Evolutionary conservation across 2,888 invertebrate species (phyloP).

Genomic region (Eulithis prunata): DNA sequence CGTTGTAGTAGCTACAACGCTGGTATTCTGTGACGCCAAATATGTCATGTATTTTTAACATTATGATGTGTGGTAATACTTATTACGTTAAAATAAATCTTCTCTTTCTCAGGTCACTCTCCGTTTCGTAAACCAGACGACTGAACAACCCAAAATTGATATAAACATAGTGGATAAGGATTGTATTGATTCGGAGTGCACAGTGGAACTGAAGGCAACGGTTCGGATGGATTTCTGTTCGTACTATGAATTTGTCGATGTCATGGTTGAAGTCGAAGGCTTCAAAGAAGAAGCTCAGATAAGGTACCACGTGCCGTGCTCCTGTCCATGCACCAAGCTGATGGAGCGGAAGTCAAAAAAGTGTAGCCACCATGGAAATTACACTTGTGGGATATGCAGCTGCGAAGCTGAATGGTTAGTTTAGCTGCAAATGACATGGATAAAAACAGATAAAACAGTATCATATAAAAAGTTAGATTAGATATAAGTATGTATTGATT

Average conservation of each 20-base stretch:
- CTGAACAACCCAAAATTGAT: constrained; percentile 8
- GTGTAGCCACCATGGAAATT: constrained; percentile 79
- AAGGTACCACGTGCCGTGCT: constrained; percentile 67
- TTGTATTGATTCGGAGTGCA: constrained; percentile 41
- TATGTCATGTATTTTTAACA: no score
- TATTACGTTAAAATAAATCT: no score
- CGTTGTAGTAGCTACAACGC: no score
- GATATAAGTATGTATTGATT: no score
- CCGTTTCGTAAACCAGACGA: background rate
- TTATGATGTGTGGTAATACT: no score
- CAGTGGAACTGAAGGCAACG: constrained; percentile 44
- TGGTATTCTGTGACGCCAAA: no score
- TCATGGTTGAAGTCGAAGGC: constrained; percentile 43
- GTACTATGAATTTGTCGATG: constrained; percentile 33
- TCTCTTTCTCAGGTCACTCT: no score
- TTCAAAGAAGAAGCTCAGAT: constrained; percentile 50
- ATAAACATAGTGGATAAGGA: background rate
- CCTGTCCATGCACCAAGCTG: constrained; percentile 59
- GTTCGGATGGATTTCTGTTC: constrained; percentile 58
- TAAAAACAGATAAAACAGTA: no score
- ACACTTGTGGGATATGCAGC: constrained; percentile 86
- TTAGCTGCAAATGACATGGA: no score
- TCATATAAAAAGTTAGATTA: no score
- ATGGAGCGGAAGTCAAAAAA: constrained; percentile 63
- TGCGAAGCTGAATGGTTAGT: constrained; percentile 77